A percentile compares a stretch with the other conserved stretches of the same genome.
Evolutionary conservation across 2,113 vertebrate species (phyloP).

Genomic region (Calypte anna): DNA sequence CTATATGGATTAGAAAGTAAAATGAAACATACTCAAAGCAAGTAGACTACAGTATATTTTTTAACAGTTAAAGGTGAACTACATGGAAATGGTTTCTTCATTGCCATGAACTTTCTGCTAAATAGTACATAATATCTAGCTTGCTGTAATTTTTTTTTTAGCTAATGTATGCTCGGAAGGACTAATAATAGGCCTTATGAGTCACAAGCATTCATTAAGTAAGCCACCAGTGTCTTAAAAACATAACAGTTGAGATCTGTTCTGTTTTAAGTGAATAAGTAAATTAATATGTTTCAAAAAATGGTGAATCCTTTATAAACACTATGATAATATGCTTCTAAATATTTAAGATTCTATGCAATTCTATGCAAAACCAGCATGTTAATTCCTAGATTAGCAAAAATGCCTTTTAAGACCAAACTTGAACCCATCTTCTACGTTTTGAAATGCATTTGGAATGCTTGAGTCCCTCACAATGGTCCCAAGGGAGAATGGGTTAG

Average conservation of each 20-base stretch:
- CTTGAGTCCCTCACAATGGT: not conserved
- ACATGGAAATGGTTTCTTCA: not conserved
- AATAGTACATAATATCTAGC: constrained; percentile 24
- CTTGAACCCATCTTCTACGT: not conserved
- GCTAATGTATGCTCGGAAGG: constrained; percentile 20
- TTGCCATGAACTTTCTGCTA: constrained; percentile 32
- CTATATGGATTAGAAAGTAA: not conserved
- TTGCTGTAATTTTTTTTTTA: constrained; percentile 7
- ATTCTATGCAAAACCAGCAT: not conserved
- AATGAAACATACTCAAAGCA: not conserved
- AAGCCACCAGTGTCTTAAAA: constrained; percentile 42
- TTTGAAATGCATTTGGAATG: constrained; percentile 34
- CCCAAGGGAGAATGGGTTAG: not conserved
- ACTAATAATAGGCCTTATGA: constrained; percentile 64
- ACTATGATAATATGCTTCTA: not conserved
- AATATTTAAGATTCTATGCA: constrained; percentile 26
- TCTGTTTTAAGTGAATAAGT: constrained; percentile 33
- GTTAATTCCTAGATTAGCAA: constrained; percentile 41
- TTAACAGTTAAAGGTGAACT: not conserved
- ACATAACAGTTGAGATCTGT: not conserved
- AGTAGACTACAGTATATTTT: not conserved
- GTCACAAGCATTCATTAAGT: constrained; percentile 59
- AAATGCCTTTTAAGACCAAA: not conserved
- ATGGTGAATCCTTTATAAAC: not conserved
- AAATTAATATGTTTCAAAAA: constrained; percentile 3